Evolutionary conservation across 2,113 vertebrate genomes (phyloP).

Genomic region (Piprites chloris): DNA sequence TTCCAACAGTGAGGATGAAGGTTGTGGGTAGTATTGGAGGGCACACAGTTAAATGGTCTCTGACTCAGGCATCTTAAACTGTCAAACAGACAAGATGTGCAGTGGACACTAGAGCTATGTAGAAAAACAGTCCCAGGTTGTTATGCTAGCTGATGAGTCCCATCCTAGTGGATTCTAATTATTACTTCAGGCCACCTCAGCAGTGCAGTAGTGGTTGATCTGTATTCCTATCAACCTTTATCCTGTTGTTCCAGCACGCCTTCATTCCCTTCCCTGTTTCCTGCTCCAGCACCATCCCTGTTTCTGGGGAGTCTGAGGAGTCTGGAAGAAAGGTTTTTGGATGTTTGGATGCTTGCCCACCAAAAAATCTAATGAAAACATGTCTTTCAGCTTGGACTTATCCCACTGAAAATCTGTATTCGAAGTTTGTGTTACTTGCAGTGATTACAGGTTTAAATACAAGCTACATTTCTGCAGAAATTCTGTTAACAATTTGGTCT

Average conservation of each 20-base stretch:
- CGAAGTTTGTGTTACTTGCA: not conserved
- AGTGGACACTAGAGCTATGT: not conserved
- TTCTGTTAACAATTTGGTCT: not conserved
- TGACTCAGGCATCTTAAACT: not conserved
- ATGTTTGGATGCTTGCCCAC: not conserved
- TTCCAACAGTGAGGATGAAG: not conserved
- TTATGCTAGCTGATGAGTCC: not conserved
- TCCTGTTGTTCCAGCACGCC: not conserved
- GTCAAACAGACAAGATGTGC: not conserved
- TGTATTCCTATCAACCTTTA: not conserved
- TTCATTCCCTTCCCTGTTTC: not conserved
- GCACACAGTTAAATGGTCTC: not conserved
- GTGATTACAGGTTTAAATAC: not conserved
- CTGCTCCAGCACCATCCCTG: not conserved
- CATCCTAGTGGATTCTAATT: not conserved
- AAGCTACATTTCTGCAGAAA: not conserved
- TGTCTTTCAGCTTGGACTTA: not conserved
- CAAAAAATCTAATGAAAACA: not conserved
- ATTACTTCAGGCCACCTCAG: not conserved
- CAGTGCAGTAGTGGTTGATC: not conserved
- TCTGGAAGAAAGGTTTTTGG: not conserved
- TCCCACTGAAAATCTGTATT: not conserved
- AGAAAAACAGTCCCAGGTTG: not conserved
- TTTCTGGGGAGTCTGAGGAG: not conserved
- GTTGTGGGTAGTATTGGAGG: not conserved